Evolutionary conservation across 2,888 invertebrate genomes (phyloP).

Genomic region (Epistrophe grossulariae): DNA sequence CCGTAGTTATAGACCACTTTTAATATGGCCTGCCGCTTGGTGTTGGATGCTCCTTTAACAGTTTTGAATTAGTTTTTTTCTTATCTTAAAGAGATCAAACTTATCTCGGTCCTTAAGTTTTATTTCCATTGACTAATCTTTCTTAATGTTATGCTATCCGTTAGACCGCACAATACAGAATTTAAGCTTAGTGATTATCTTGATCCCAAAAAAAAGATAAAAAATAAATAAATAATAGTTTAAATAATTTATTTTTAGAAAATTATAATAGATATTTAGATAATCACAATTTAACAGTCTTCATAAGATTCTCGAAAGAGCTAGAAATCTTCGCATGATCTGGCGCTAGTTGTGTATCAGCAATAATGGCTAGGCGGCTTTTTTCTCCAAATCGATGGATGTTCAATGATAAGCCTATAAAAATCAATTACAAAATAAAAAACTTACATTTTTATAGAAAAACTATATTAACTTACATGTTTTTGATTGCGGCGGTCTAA

Average conservation of each 20-base stretch:
- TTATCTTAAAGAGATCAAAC: too few species aligned
- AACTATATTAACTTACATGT: slow-evolving; percentile 79
- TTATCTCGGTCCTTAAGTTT: too few species aligned
- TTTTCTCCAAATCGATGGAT: slow-evolving; percentile 83
- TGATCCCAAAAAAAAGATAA: too few species aligned
- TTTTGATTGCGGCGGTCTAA: slow-evolving; percentile 83
- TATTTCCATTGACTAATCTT: too few species aligned
- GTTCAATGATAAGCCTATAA: slow-evolving; percentile 81
- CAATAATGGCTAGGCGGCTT: slow-evolving; percentile 82
- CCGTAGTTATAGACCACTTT: too few species aligned
- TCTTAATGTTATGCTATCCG: too few species aligned
- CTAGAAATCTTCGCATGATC: slow-evolving; percentile 81
- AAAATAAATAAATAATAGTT: slow-evolving; percentile 42
- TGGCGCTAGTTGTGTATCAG: slow-evolving; percentile 82
- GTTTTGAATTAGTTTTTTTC: too few species aligned
- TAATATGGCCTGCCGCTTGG: too few species aligned
- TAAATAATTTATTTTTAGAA: slow-evolving; percentile 29
- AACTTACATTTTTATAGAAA: background rate
- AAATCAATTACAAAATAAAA: slow-evolving; percentile 6
- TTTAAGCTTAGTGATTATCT: too few species aligned
- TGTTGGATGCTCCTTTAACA: too few species aligned
- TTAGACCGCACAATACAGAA: too few species aligned
- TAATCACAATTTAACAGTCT: slow-evolving; percentile 77
- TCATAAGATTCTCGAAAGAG: slow-evolving; percentile 82
- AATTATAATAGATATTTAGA: background rate